Evolutionary conservation across 1,140 invertebrate genomes (phyloP), one percentile per base, ranked within the genome.

Genomic region (Drosophila equinoxialis): DNA sequence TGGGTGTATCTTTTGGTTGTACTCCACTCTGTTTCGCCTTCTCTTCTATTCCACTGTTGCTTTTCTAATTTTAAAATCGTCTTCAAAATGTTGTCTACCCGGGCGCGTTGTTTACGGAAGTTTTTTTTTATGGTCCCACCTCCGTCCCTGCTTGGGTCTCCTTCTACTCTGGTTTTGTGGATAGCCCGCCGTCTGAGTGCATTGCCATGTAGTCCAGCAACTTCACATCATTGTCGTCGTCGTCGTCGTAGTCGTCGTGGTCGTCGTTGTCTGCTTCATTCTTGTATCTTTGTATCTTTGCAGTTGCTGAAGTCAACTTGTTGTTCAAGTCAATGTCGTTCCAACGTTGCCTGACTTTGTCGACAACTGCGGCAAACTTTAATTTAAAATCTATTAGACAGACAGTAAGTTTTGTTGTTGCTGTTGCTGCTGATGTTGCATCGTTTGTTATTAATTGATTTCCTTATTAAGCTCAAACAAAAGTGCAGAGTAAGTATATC

Each of bases 21-120:
- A 23, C 37, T 39, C 45, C 45, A 51, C 45, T 51, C 7, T 60
- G 61, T 26, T 51, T 45, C 60, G 11, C 41, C 37, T 17, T 48
- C 4, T 26, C 51, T 72, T 68, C 41, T 23, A 23, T 63, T 20
- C 37, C 75, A 76, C 73, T 73, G 39, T 72, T 71, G 74, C 72
- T 79, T 89, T 89, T 89, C 81, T 90, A 90, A 89, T 89, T 90
- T 89, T 89, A 89, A 85, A 89, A 89, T 89, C 80, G 79, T 81
- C 73, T 79, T 77, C 75, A 51, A 76, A 78, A 77, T 71, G 68
- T 77, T 84, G 77, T 77, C 79, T 79, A 70, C 76, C 76, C 69
- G 68, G 70, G 80, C 66, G 63, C 54, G 81, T 89, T 87, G 84
- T 87, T 87, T 89, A 89, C 85, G 84, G 84, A 89, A 89, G 80